Evolutionary conservation across 2,888 invertebrate genomes (phyloP).

Genomic region (Nomada flava): DNA sequence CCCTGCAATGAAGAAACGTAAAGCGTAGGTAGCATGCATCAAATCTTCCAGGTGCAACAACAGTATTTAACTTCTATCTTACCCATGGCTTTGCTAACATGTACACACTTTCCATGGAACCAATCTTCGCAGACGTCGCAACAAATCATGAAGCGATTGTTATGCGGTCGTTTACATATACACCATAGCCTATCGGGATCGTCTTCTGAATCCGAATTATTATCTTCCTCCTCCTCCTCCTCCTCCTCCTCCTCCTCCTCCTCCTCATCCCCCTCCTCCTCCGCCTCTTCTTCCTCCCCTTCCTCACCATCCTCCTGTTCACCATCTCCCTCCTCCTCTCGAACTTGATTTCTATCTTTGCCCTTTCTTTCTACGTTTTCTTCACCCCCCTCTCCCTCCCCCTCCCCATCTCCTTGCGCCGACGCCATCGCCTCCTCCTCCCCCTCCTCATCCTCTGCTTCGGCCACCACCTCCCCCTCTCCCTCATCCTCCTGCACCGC

Average conservation of each 20-base stretch:
- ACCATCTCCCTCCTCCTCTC: conserved; percentile 47
- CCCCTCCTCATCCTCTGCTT: background rate
- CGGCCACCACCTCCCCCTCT: background rate
- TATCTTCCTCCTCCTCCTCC: conserved; percentile 85
- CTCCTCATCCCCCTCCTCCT: conserved; percentile 33
- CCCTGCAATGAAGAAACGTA: conserved; percentile 76
- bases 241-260: conserved; percentile 83
- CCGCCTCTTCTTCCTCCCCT: conserved; percentile 86
- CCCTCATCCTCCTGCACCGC: background rate
- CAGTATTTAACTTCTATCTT: conserved; percentile 56
- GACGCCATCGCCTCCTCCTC: background rate
- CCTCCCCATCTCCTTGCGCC: background rate
- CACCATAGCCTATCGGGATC: conserved; percentile 98
- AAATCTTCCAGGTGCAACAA: no score
- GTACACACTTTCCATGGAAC: conserved; percentile 99
- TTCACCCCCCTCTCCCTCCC: background rate
- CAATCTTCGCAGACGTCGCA: conserved; percentile 98
- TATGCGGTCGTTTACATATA: conserved; percentile 97
- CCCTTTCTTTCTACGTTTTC: conserved; percentile 9
- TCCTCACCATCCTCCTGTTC: conserved; percentile 85
- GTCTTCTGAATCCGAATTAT: conserved; percentile 93
- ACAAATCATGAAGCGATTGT: conserved; percentile 98
- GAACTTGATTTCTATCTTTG: background rate
- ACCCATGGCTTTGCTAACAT: conserved; percentile 95
- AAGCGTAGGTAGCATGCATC: background rate